phyloP scores from a whole-genome alignment of 2,113 vertebrate genomes.

The Gambusia affinis region DNA sequence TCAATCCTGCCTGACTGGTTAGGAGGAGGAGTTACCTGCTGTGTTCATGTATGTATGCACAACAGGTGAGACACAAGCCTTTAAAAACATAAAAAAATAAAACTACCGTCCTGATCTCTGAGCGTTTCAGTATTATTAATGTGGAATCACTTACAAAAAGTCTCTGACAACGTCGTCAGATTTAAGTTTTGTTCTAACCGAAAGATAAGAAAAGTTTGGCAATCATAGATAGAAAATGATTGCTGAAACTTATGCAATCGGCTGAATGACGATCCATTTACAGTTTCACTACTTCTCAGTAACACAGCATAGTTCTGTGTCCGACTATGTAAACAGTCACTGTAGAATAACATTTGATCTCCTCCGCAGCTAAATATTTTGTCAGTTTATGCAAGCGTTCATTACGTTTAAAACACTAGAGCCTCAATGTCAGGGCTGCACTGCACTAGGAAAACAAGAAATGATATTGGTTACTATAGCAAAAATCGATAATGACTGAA shows the following conservation, averaged over 20 bases:
- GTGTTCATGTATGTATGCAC: slow-evolving; percentile 1
- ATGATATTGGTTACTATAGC: background rate
- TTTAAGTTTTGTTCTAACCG: too few species aligned
- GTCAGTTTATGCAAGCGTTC: background rate
- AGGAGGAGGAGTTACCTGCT: slow-evolving; percentile 64
- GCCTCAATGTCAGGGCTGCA: too few species aligned
- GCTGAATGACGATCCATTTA: background rate
- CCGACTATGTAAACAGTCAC: background rate
- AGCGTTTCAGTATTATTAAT: background rate
- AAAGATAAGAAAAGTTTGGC: too few species aligned
- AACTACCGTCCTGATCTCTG: background rate
- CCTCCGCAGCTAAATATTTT: background rate
- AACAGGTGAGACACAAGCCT: background rate
- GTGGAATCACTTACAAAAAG: too few species aligned
- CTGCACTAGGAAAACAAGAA: background rate
- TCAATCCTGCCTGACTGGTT: slow-evolving; percentile 76
- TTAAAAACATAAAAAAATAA: background rate
- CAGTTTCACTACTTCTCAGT: background rate
- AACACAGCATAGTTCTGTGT: background rate
- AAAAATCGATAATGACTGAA: too few species aligned
- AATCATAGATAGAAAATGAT: background rate
- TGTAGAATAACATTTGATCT: too few species aligned
- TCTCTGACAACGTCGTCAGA: too few species aligned
- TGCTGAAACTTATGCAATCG: background rate
- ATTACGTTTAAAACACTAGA: background rate